These are phyloP conservation scores for Nezara viridula DNA, from an alignment of 2,888 invertebrate genomes.

Conservation along the genomic window DNA sequence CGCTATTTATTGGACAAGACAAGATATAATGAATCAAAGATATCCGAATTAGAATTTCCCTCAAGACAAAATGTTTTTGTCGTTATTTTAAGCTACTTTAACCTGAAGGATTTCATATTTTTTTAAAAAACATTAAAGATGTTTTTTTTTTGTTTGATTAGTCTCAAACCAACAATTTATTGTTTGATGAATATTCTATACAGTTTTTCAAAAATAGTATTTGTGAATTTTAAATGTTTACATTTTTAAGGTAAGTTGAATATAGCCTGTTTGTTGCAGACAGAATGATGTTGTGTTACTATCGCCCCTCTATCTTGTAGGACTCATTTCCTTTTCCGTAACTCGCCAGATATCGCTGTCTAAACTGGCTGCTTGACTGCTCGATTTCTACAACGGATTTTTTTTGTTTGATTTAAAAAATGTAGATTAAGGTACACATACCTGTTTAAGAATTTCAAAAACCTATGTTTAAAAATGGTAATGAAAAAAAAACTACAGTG, in stretches of 20 bases:
- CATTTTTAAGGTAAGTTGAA: not conserved
- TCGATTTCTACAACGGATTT: no score
- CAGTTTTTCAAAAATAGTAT: no score
- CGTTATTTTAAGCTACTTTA: not conserved
- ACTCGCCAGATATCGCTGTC: not conserved
- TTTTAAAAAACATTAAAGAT: no score
- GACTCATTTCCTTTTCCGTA: conserved; percentile 6
- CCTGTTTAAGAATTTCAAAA: no score
- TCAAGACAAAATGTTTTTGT: not conserved
- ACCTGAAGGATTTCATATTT: no score
- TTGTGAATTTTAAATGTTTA: not conserved
- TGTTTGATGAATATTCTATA: not conserved
- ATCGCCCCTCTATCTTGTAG: not conserved
- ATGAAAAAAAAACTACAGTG: no score
- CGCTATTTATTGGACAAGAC: not conserved
- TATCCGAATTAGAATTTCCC: not conserved
- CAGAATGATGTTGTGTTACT: not conserved
- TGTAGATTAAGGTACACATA: no score
- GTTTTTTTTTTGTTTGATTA: not conserved
- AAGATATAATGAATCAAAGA: not conserved
- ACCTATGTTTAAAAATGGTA: no score
- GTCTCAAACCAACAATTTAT: not conserved
- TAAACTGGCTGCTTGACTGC: no score
- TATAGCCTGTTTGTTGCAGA: not conserved
- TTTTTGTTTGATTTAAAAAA: no score